These are phyloP conservation scores for Cryptotis parvus DNA, from an alignment of 2,113 vertebrate species.

Conservation along the genomic window DNA sequence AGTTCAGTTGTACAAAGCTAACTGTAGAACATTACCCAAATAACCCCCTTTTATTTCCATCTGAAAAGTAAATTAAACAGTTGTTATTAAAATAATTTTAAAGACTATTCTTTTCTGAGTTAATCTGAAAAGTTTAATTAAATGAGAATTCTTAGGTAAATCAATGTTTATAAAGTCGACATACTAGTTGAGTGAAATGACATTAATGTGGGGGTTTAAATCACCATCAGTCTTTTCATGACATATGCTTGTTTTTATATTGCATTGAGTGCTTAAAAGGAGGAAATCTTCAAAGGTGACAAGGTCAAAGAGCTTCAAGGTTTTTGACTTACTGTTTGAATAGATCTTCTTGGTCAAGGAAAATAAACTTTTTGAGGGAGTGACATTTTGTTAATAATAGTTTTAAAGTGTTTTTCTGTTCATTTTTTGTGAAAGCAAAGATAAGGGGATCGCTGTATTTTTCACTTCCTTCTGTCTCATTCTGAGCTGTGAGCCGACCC, in stretches of 20 bases:
- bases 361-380: neutral
- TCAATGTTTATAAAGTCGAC: neutral
- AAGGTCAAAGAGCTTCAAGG: neutral
- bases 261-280: neutral
- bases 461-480: neutral
- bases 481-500: neutral
- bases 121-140: slow-evolving; percentile 43
- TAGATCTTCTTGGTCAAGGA: neutral
- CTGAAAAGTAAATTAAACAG: slow-evolving; percentile 75
- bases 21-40: slow-evolving; percentile 55
- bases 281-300: neutral
- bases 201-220: slow-evolving; percentile 44
- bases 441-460: neutral
- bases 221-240: neutral
- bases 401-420: slow-evolving; percentile 28
- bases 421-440: slow-evolving; percentile 46
- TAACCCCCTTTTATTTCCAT: slow-evolving; percentile 51
- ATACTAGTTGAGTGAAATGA: slow-evolving; percentile 5
- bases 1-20: slow-evolving; percentile 60
- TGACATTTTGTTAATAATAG: neutral
- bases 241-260: neutral
- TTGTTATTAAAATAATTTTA: slow-evolving; percentile 71
- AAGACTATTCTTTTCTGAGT: slow-evolving; percentile 63
- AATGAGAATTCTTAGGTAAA: slow-evolving; percentile 36
- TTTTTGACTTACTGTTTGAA: neutral